Evolutionary conservation across 1,140 invertebrate species (phyloP).

Genomic region (Euglossa dilemma): DNA sequence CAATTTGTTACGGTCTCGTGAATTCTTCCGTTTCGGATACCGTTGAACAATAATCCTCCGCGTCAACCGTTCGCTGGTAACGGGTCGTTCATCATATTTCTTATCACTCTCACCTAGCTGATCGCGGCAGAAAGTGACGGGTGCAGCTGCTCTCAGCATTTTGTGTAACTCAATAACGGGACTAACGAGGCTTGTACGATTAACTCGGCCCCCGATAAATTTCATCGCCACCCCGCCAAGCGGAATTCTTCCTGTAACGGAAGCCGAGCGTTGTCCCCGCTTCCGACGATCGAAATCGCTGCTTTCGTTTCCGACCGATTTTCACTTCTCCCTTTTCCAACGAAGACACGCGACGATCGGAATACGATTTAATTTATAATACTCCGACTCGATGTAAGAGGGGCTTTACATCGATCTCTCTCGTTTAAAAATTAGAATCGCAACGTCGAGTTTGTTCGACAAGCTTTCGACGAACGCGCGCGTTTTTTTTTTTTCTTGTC

Average conservation of each 20-base stretch:
- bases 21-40: slow-evolving; percentile 20
- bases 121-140: slow-evolving; percentile 62
- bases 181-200: slow-evolving; percentile 59
- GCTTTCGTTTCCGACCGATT: not conserved
- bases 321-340: no score
- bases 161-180: slow-evolving; percentile 62
- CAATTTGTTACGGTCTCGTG: not conserved
- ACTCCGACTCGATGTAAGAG: no score
- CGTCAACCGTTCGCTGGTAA: slow-evolving; percentile 44
- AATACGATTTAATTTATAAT: no score
- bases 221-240: not conserved
- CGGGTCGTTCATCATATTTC: slow-evolving; percentile 65
- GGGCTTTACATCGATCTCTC: no score
- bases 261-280: not conserved
- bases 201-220: slow-evolving; percentile 35
- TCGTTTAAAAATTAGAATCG: no score
- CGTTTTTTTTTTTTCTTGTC: no score
- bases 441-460: no score
- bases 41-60: slow-evolving; percentile 55
- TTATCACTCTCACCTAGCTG: slow-evolving; percentile 63
- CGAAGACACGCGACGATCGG: no score
- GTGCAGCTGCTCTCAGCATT: slow-evolving; percentile 67
- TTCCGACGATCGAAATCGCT: not conserved
- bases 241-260: not conserved
- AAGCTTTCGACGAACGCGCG: no score